These are phyloP conservation scores for Cladopsammia gracilis DNA, from an alignment of 64 coral and sea anemone genomes.

Conservation along the genomic window DNA sequence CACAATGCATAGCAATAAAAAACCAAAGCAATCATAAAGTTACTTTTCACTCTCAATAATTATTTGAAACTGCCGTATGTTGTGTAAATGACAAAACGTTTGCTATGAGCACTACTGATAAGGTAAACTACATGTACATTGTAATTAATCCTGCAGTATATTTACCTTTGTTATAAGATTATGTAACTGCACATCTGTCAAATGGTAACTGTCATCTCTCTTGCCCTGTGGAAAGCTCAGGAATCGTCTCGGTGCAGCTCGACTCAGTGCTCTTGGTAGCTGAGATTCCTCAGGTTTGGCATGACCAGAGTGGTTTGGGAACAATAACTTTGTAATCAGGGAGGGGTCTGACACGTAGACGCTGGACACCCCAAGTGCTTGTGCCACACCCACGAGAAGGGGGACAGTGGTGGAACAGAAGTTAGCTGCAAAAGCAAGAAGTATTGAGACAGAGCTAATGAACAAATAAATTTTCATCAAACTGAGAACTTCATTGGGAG, in stretches of 20 bases:
- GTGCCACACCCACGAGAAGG: conserved; percentile 84
- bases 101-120: too few relatives aligned
- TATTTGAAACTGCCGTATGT: too few relatives aligned
- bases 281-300: not conserved
- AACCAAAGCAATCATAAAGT: too few relatives aligned
- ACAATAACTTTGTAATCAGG: conserved; percentile 70
- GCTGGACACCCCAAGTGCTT: conserved; percentile 88
- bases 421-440: conserved; percentile 32
- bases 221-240: conserved; percentile 39
- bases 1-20: too few relatives aligned
- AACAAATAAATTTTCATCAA: too few relatives aligned
- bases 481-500: too few relatives aligned
- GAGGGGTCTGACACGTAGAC: conserved; percentile 55
- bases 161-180: conserved; percentile 26
- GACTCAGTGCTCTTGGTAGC: conserved; percentile 1
- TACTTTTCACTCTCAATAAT: too few relatives aligned
- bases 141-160: too few relatives aligned
- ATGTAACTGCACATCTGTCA: conserved; percentile 9
- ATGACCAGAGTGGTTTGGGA: conserved; percentile 36
- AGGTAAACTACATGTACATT: too few relatives aligned
- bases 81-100: too few relatives aligned
- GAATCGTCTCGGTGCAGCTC: conserved; percentile 30
- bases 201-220: conserved; percentile 34
- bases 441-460: too few relatives aligned
- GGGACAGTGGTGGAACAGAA: conserved; percentile 85